Base-by-base conservation (phyloP, 2,888 invertebrate genomes). In the Melanargia galathea region DNA sequence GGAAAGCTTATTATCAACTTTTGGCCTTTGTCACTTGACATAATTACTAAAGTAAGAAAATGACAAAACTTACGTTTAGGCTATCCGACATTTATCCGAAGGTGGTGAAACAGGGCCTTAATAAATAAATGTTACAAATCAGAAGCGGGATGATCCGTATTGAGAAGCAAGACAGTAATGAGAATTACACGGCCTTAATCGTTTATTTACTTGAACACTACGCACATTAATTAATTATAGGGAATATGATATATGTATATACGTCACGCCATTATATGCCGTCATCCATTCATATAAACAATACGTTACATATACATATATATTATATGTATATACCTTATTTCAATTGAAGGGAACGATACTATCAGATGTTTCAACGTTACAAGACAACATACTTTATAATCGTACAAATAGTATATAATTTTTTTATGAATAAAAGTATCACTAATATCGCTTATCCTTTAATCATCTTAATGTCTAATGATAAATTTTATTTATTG, bases 171-270 rank as follows among this genome's bases (percentile, higher is more conserved):
- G 45, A 49, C 20, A 26, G 26, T 49, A 6, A 10, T 7, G 8
- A 26, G 8, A n/a, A 13, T n/a, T 2, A 26, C 18, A n/a, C n/a
- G n/a, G 51, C 20, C 10, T 35, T 26, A 52, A 52, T 38, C 38
- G 16, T 51, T 33, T 10, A 51, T 33, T 51, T 18, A 26, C 54
- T 24, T 35, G 52, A 52, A 38, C 30, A 51, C 16, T 33, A 33
- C 38, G 38, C 8, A 54, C 54, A n/a, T 38, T 20, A 54, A 52
- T 38, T 33, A 33, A n/a, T 52, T 54, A 38, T 8, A 24, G 54
- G 38, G 38, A 54, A 54, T 38, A 24, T 54, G 38, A 54, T 54
- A 54, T 54, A 54, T 38, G n/a, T 43, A 38, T 1, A 5, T 8
- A 43, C 18, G 43, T 54, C 38, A 38, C 20, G 35, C 22, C 38